Base-by-base conservation (phyloP, 2,888 invertebrate genomes). In the Agelastica alni region DNA sequence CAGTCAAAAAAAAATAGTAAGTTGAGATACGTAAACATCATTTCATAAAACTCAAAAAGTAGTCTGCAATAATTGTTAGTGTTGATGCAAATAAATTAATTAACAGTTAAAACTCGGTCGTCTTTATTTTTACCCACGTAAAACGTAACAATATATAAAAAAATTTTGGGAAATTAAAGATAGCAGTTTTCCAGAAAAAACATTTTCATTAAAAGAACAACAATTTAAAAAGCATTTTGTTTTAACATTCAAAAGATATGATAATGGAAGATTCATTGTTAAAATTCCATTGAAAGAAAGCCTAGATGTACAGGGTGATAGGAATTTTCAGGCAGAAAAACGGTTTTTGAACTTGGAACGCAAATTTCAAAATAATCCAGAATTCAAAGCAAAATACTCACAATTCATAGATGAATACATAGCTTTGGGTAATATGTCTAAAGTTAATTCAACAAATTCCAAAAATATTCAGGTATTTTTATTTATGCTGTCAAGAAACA, bases 401-500 rank as follows among this genome's bases (percentile, higher is more conserved):
- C 18, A 2, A 1, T 42, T 49, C 17, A 42, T 49, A 31, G 9
- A 12, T n/a, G 42, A 42, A 9, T 42, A 47, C 16, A 20, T n/a
- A n/a, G 20, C 18, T 2, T 13, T 30, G 10, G 34, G 20, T 30
- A 12, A 34, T 30, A 45, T 45, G 45, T 14, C 17, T 7, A 18
- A 5, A 18, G 32, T 32, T 20, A 45, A 13, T n/a, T n/a, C 1
- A 18, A 20, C 13, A 31, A 31, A 17, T 9, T 1, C 16, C 4
- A 7, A n/a, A 18, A 30, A n/a, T 2, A 9, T 28, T 3, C 26
- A 9, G n/a, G 30, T 17, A 30, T 42, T n/a, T n/a, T n/a, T n/a
- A 20, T 42, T 18, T 42, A 31, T 52, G 58, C n/a, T 57, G 61
- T 20, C 62, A 62, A 22, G 42, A 47, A 2, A 57, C 30, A 52